Conservation (phyloP, 2,113 vertebrate species). For the Trichomycterus rosablanca region DNA sequence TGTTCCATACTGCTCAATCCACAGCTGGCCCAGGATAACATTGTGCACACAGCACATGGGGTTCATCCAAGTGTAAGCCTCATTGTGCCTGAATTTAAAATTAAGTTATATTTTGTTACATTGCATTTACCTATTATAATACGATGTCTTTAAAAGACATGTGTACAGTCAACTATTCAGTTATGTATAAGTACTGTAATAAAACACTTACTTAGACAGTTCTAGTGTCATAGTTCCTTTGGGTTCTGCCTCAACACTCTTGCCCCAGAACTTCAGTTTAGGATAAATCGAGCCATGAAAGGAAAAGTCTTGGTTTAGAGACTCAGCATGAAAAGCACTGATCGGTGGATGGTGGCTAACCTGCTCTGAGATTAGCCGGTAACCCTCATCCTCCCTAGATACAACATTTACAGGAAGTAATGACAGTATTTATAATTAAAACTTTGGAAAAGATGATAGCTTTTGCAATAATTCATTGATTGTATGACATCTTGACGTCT, state of each 20-base stretch:
- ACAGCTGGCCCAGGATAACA: constrained; percentile 91
- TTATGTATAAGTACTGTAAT: not conserved
- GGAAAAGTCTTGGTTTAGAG: constrained; percentile 83
- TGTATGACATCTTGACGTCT: no score
- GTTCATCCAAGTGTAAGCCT: constrained; percentile 93
- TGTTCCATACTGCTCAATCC: constrained; percentile 91
- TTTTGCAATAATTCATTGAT: no score
- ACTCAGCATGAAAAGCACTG: constrained; percentile 90
- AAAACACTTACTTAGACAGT: constrained; percentile 79
- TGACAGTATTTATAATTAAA: not conserved
- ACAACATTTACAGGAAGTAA: not conserved
- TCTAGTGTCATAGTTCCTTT: constrained; percentile 93
- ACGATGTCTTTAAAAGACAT: no score
- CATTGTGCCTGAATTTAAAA: constrained; percentile 75
- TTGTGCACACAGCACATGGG: constrained; percentile 96
- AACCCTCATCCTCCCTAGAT: constrained; percentile 85
- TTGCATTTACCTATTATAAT: not conserved
- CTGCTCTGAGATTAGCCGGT: constrained; percentile 90
- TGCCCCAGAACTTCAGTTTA: constrained; percentile 96
- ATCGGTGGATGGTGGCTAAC: constrained; percentile 95
- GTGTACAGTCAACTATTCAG: no score
- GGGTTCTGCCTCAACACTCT: constrained; percentile 94
- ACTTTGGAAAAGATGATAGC: not conserved
- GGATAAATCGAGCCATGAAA: constrained; percentile 97
- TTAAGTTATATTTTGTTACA: constrained; percentile 17